Base-by-base conservation (phyloP, 2,888 invertebrate genomes). In the Mythimna albipuncta region DNA sequence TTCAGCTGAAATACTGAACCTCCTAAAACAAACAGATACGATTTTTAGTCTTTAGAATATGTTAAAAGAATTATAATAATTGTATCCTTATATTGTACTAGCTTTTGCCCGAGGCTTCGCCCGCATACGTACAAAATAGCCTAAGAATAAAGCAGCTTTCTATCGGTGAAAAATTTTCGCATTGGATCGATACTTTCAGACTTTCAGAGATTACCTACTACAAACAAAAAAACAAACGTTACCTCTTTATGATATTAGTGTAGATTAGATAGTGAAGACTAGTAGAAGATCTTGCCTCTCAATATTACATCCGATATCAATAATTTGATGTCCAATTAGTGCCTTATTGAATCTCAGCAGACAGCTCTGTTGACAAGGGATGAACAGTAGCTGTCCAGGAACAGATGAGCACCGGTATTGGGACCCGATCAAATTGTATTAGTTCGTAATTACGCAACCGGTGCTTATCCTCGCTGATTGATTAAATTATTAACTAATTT, bases 291-390 rank as follows among this genome's bases (percentile, higher is more conserved):
- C 11, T 38, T 26, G 13, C 11, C 44, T 55, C 26, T 1, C 32
- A 41, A 65, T 58, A 77, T 50, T 54, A 67, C 35, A 44, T 72
- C n/a, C 10, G 13, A 66, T 55, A 55, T 55, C 57, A 71, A 78
- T 55, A 65, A 50, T 47, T 63, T 75, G 58, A 66, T 69, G 44
- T 83, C 41, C 76, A 83, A 81, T 83, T 83, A 83, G 68, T 57
- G 57, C 50, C 67, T 57, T 55, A 82, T 71, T 82, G 78, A 72
- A 63, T 55, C 19, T 64, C 54, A 75, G 58, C 57, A 63, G 50
- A 64, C 54, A 77, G 50, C 59, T 63, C 35, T 74, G 68, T 76
- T 68, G 69, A 71, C 69, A 67, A 50, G 68, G 72, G 76, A 44
- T 54, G 61, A 57, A 47, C 35, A 66, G 50, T 26, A 55, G 55